Evolutionary conservation across 2,888 invertebrate species (phyloP), one percentile per base, ranked within the genome.

Genomic region (Trilocha varians): DNA sequence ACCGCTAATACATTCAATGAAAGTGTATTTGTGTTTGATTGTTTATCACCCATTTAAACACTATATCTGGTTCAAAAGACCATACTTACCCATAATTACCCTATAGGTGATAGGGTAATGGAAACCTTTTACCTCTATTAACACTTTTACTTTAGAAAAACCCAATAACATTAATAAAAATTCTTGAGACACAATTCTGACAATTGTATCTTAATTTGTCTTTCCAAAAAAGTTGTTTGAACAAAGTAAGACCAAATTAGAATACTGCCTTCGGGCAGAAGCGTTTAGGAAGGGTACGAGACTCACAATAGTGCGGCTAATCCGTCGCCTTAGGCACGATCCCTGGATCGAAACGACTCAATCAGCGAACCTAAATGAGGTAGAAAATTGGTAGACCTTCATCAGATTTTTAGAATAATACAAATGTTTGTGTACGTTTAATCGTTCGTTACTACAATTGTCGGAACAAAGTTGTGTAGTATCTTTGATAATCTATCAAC

Each of bases 291-390:
- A 47, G 49, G 53, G 45, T 5, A 18, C 39, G 46, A 42, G 25
- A 1, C 25, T 25, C 11, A 25, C 25, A 25, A 25, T 25, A 25
- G 42, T 44, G 32, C 18, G 42, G 39, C 40, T 57, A 43, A 52
- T 51, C 51, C 46, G 13, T 36, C 36, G 49, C 36, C 16, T 13
- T 41, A 36, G 41, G 32, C 36, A 16, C n/a, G 11, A 36, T 36
- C 32, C 41, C 40, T 36, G 43, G 39, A 44, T 44, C 46, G 38
- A 32, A 42, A 55, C 41, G 52, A 46, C 47, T 41, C 38, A 43
- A 52, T 55, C 48, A 57, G 46, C 44, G 47, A 45, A 52, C 52
- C 47, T 48, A 49, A 57, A 57, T 47, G 41, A 52, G 52, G 45
- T 47, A 40, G 41, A 42, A 47, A 50, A 48, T 47, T 47, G 39